phyloP scores from a whole-genome alignment of 2,888 invertebrate species.

The Ichneumoninae sp. region DNA sequence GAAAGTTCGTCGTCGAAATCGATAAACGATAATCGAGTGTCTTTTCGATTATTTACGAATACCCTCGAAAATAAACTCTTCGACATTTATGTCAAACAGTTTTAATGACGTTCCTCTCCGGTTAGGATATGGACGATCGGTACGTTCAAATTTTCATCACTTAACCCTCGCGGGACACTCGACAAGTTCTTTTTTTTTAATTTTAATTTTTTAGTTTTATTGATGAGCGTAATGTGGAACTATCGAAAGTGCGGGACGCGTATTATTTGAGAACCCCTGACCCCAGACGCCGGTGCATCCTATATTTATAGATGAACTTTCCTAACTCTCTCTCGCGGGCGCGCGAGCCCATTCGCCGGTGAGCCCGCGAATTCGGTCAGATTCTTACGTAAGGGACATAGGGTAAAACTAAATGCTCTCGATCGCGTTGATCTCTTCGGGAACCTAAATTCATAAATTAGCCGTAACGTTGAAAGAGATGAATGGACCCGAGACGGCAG shows the following conservation, averaged over 20 bases:
- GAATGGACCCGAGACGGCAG: background rate
- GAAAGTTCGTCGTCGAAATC: constrained; percentile 50
- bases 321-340: background rate
- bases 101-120: background rate
- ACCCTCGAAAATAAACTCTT: background rate
- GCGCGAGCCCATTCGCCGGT: background rate
- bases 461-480: background rate
- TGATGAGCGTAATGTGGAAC: background rate
- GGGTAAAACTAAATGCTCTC: background rate
- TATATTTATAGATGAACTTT: constrained; percentile 49
- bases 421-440: background rate
- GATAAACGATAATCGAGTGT: constrained; percentile 62
- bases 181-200: background rate
- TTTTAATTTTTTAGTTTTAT: too few relatives aligned
- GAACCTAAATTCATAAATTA: background rate
- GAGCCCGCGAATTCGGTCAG: background rate
- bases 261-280: constrained; percentile 27
- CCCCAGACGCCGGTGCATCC: constrained; percentile 46
- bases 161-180: background rate
- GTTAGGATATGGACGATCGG: background rate
- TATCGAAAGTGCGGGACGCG: background rate
- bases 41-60: constrained; percentile 55
- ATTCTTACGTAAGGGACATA: constrained; percentile 2
- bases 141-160: background rate
- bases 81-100: background rate